A percentile compares a stretch with the other conserved stretches of the same genome.
Evolutionary conservation across 2,797 vertebrate genomes (phyloP).

Genomic region (Iguana delicatissima): DNA sequence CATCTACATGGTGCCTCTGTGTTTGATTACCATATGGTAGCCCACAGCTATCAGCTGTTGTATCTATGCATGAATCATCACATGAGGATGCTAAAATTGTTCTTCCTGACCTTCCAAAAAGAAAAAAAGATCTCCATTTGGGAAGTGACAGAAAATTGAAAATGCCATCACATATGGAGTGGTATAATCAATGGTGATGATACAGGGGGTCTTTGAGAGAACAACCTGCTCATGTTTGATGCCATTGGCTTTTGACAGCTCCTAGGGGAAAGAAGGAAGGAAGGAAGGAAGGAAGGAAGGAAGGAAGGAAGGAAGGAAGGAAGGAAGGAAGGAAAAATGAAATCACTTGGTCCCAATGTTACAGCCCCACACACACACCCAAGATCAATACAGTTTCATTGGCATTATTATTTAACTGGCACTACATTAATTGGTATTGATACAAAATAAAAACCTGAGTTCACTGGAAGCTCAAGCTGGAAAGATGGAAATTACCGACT

Average conservation of each 20-base stretch:
- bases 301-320: background rate
- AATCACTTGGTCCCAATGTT: too few species aligned
- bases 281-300: too few species aligned
- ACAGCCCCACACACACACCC: too few species aligned
- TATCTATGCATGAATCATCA: background rate
- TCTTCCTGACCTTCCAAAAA: conserved; percentile 6
- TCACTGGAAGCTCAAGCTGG: too few species aligned
- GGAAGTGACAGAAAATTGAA: background rate
- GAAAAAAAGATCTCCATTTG: background rate
- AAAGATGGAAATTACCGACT: too few species aligned
- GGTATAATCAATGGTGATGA: background rate
- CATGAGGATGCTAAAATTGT: background rate
- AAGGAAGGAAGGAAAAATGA: background rate
- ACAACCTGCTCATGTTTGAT: background rate
- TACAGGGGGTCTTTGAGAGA: background rate
- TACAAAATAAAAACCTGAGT: too few species aligned
- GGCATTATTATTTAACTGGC: too few species aligned
- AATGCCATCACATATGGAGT: background rate
- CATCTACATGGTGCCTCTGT: background rate
- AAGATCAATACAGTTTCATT: too few species aligned
- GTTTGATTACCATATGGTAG: conserved; percentile 20
- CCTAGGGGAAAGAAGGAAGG: too few species aligned
- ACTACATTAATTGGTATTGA: too few species aligned
- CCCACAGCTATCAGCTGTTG: conserved; percentile 11
- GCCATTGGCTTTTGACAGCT: background rate